These are phyloP conservation scores for Luscinia megarhynchos DNA, from an alignment of 2,797 vertebrate species.

Conservation along the genomic window DNA sequence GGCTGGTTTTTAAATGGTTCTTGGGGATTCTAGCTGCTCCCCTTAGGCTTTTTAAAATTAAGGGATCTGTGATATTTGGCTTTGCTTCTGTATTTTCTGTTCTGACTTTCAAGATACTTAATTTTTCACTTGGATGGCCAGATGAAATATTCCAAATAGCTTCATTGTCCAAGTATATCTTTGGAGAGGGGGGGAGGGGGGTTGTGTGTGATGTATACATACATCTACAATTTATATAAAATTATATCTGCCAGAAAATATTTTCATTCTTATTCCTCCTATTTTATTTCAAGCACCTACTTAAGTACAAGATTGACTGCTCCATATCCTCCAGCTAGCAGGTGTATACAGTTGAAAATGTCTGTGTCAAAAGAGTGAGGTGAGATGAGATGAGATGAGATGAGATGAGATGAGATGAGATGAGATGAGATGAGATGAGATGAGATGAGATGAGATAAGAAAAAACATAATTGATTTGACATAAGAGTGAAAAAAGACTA, in stretches of 20 bases:
- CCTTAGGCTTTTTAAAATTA: not conserved
- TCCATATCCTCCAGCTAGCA: not conserved
- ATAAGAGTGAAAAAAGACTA: not conserved
- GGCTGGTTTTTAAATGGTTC: not conserved
- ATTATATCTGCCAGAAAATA: not conserved
- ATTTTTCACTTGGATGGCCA: not conserved
- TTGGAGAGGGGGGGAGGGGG: accelerated
- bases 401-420: not conserved
- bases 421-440: not conserved
- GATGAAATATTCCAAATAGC: not conserved
- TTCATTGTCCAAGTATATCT: not conserved
- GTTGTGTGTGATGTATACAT: not conserved
- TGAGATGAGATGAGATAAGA: too few species aligned
- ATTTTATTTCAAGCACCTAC: not conserved
- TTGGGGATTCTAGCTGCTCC: not conserved
- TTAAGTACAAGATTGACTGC: not conserved
- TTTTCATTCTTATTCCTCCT: not conserved
- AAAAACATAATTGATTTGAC: not conserved
- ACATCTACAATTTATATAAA: not conserved
- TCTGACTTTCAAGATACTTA: not conserved
- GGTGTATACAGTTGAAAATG: not conserved
- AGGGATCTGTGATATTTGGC: not conserved
- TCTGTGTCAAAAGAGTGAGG: not conserved
- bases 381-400: too few species aligned
- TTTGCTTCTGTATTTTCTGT: not conserved